phyloP scores from a whole-genome alignment of 2,113 vertebrate species.

The Scomber scombrus region DNA sequence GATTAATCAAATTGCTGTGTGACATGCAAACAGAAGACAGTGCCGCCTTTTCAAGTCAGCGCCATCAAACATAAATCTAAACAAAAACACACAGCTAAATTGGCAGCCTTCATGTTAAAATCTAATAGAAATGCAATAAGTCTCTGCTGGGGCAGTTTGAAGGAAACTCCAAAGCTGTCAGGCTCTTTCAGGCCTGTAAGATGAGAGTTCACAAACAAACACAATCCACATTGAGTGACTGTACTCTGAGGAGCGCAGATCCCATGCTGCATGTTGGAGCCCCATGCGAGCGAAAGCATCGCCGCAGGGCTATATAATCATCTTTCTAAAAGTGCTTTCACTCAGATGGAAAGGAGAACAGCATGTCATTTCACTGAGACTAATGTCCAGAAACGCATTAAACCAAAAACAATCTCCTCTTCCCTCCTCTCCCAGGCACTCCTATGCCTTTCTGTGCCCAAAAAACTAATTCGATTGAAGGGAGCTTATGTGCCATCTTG shows the following conservation, averaged over 20 bases:
- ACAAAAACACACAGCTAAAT: slow-evolving; percentile 78
- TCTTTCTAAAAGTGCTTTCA: slow-evolving; percentile 74
- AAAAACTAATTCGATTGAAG: slow-evolving; percentile 81
- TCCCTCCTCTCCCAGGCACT: slow-evolving; percentile 70
- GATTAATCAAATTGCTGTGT: slow-evolving; percentile 67
- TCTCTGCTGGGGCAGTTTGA: slow-evolving; percentile 65
- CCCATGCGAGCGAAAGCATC: slow-evolving; percentile 58
- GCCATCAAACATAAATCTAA: slow-evolving; percentile 78
- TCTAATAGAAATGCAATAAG: slow-evolving; percentile 73
- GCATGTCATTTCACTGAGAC: slow-evolving; percentile 80
- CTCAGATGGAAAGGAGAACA: slow-evolving; percentile 75
- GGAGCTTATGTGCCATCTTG: slow-evolving; percentile 79
- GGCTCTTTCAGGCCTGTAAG: slow-evolving; percentile 60
- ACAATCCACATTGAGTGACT: slow-evolving; percentile 78
- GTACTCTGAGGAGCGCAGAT: slow-evolving; percentile 56
- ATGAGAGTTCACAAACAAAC: slow-evolving; percentile 80
- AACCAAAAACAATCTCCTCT: slow-evolving; percentile 72
- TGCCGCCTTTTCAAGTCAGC: slow-evolving; percentile 59
- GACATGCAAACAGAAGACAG: slow-evolving; percentile 70
- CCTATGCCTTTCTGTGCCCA: slow-evolving; percentile 64
- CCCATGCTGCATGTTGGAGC: slow-evolving; percentile 59
- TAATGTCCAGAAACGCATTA: slow-evolving; percentile 81
- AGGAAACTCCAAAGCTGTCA: slow-evolving; percentile 66
- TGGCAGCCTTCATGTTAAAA: slow-evolving; percentile 73
- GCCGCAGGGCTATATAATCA: slow-evolving; percentile 79